phyloP scores from a whole-genome alignment of 2,113 vertebrate species.

The Tupaia chinensis region DNA sequence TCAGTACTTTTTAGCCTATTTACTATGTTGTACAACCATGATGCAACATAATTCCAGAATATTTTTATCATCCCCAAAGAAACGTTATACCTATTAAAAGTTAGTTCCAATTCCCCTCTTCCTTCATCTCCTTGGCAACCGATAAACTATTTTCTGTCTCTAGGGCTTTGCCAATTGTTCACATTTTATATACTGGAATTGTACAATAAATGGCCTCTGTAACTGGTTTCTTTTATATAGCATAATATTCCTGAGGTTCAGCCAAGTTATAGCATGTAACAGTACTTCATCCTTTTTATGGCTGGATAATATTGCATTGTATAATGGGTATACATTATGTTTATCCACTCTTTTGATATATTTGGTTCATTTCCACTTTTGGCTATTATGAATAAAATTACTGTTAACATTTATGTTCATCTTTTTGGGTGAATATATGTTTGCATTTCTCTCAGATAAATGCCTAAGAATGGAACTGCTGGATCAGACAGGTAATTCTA shows the following conservation, averaged over 20 bases:
- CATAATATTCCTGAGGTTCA: slow-evolving; percentile 43
- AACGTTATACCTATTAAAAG: neutral
- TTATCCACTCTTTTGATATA: slow-evolving; percentile 27
- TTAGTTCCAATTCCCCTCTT: slow-evolving; percentile 12
- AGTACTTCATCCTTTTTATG: slow-evolving; percentile 50
- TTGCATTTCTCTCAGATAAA: slow-evolving; percentile 32
- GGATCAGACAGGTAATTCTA: neutral
- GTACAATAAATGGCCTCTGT: neutral
- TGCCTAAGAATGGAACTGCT: neutral
- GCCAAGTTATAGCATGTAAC: neutral
- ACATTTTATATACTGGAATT: slow-evolving; percentile 34
- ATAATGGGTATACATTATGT: neutral
- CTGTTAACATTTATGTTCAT: neutral
- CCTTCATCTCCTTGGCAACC: neutral
- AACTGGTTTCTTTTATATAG: slow-evolving; percentile 23
- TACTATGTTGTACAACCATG: neutral
- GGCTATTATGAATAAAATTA: slow-evolving; percentile 48
- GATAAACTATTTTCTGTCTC: neutral
- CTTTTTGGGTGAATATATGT: neutral
- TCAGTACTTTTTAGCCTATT: slow-evolving; percentile 1
- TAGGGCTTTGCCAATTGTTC: neutral
- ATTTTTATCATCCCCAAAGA: slow-evolving; percentile 29
- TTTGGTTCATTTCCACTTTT: slow-evolving; percentile 28
- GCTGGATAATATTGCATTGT: slow-evolving; percentile 50
- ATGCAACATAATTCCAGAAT: neutral